Evolutionary conservation across 2,113 vertebrate genomes (phyloP), one percentile per base, ranked within the genome.

Genomic region (Tetraodon nigroviridis): DNA sequence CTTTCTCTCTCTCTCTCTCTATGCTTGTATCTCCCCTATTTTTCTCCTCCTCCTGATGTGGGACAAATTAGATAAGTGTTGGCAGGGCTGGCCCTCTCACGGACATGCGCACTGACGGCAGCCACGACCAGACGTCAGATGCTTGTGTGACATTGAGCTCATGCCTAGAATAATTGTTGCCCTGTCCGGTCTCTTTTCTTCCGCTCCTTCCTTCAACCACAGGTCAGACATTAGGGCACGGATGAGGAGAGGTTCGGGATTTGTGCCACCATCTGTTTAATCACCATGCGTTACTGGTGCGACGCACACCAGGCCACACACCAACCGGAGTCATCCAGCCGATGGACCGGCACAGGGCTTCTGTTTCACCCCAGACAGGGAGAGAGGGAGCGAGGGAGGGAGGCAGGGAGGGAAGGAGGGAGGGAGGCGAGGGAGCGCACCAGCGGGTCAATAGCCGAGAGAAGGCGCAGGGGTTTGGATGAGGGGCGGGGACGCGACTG

Each of bases 401-500:
- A n/a, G n/a, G n/a, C n/a, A n/a, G n/a, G n/a, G n/a, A n/a, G n/a
- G n/a, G n/a, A n/a, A n/a, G n/a, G n/a, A n/a, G n/a, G n/a, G n/a
- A n/a, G n/a, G n/a, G n/a, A n/a, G n/a, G n/a, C n/a, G n/a, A n/a
- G n/a, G 73, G 68, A 84, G 57, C 61, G 18, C 24, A 73, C 84
- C 88, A 90, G 88, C 79, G 70, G 83, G 84, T 84, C 87, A 81
- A 87, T 89, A 88, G 83, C 76, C 18, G 69, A 69, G 60, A 55
- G 59, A 51, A 55, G 62, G 67, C 42, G 63, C 48, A 52, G 81
- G 59, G 70, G 49, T 52, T 60, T 60, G 58, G 69, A 72, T 59
- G 62, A 67, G 76, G 70, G 81, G 79, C 75, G 76, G 82, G 70
- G 58, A 71, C 8, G 71, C 15, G 60, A 81, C 78, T 87, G 79